Percentiles rank a stretch among this genome's conserved stretches.
Evolutionary conservation across 2,888 invertebrate species (phyloP).

Genomic region (Caenorhabditis panamensis): DNA sequence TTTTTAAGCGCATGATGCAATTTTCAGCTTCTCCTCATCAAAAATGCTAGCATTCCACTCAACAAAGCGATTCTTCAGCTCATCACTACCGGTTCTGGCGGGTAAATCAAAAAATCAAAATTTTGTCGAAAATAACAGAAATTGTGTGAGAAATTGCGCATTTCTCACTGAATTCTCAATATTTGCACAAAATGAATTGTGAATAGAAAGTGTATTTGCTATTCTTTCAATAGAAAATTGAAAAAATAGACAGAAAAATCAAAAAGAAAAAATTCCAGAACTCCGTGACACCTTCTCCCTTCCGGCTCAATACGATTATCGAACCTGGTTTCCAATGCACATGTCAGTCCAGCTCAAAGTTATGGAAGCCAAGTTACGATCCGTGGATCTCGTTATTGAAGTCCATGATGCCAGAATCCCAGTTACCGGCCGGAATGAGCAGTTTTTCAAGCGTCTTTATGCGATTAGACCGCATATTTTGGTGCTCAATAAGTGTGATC

Average conservation of each 20-base stretch:
- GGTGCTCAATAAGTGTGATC: conserved; percentile 80
- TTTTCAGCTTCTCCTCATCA: background rate
- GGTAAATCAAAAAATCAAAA: background rate
- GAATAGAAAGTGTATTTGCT: no score
- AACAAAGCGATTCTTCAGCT: conserved; percentile 5
- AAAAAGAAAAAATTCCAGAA: conserved; percentile 19
- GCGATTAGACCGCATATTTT: conserved; percentile 80
- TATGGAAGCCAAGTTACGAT: conserved; percentile 78
- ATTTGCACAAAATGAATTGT: background rate
- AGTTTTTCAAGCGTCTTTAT: conserved; percentile 74
- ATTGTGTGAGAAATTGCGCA: background rate
- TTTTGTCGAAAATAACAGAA: background rate
- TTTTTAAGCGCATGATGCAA: background rate
- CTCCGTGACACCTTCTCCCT: conserved; percentile 63
- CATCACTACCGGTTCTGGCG: background rate
- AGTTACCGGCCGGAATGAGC: conserved; percentile 79
- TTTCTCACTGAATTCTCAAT: background rate
- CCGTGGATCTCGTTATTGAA: conserved; percentile 78
- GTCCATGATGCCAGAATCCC: conserved; percentile 81
- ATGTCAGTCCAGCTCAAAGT: conserved; percentile 78
- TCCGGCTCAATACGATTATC: conserved; percentile 65
- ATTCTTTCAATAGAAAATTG: no score
- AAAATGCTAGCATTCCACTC: conserved; percentile 12
- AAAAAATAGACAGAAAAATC: no score
- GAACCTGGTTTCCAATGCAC: conserved; percentile 77